Evolutionary conservation across 2,113 vertebrate genomes (phyloP), one percentile per base, ranked within the genome.

Genomic region (Muscicapa adusta): DNA sequence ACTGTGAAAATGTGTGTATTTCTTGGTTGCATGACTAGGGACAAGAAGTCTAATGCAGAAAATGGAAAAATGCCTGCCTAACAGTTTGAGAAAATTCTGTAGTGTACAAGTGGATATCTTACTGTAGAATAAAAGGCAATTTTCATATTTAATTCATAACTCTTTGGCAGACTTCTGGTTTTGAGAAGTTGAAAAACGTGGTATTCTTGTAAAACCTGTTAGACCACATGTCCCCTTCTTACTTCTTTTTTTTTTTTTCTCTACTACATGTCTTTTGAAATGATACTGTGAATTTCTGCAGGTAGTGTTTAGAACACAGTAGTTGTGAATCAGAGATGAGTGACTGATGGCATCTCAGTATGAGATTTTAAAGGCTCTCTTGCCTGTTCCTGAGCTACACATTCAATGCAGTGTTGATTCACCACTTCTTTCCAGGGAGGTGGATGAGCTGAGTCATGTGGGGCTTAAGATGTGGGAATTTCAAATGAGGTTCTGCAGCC

Each of bases 21-120:
- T n/a, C 42, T 75, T 78, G 68, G 38, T n/a, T 95, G 91, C 85
- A 96, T 95, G 87, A 38, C 51, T 83, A 91, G 90, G 94, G 82
- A 74, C 63, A 66, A 38, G 1, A 14, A 48, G 31, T 85, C 29
- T 71, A 53, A 94, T 53, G 65, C 73, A 75, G 50, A 91, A 85
- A 85, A 83, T 88, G 60, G 88, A 60, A 95, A 97, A 96, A 96
- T 96, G 95, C 91, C 93, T 96, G 95, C 93, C 43, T 96, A 90
- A 95, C 88, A 94, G 91, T 95, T 97, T 94, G 96, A 94, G 85
- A 95, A 81, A 95, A 96, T 89, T 90, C 31, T 74, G 31, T 86
- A 38, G 25, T 19, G 24, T 83, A 56, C 43, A 72, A 83, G n/a
- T 43, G 18, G 57, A 24, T 88, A 56, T 74, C 42, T 82, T 83